A percentile compares a stretch with the other conserved stretches of the same genome.
These are phyloP conservation scores for Pseudeuparius sepicola DNA, from an alignment of 2,888 invertebrate genomes.

Conservation along the genomic window DNA sequence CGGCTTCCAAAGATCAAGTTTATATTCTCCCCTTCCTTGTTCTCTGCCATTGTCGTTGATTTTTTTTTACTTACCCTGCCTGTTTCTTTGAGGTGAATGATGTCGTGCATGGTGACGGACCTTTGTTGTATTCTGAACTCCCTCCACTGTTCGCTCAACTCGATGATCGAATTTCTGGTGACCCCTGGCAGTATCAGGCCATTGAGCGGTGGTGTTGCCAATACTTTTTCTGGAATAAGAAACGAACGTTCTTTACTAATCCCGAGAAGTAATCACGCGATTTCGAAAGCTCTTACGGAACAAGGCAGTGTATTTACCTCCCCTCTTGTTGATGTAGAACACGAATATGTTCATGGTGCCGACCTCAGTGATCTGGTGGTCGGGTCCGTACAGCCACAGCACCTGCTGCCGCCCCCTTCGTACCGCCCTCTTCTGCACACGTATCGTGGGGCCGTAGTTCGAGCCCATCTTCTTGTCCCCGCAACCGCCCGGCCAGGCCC, in stretches of 20 bases:
- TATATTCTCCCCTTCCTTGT: no score
- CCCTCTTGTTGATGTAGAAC: slow-evolving; percentile 75
- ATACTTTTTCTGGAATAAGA: slow-evolving; percentile 63
- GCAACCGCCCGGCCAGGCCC: slow-evolving; percentile 89
- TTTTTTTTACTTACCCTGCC: slow-evolving; percentile 84
- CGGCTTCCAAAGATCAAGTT: no score
- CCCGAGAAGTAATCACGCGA: no score
- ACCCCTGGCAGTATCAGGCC: slow-evolving; percentile 95
- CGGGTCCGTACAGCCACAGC: slow-evolving; percentile 90
- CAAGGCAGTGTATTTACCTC: no score
- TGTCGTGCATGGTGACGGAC: slow-evolving; percentile 72
- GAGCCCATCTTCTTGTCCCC: slow-evolving; percentile 95
- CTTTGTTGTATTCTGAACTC: slow-evolving; percentile 76
- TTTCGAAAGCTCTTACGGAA: no score
- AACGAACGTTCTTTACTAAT: no score
- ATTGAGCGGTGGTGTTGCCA: slow-evolving; percentile 86
- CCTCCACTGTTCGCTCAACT: slow-evolving; percentile 73
- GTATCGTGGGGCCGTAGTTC: slow-evolving; percentile 81
- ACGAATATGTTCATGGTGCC: slow-evolving; percentile 98
- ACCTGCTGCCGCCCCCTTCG: slow-evolving; percentile 84
- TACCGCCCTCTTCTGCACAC: slow-evolving; percentile 67
- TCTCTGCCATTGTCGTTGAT: no score
- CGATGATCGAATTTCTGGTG: slow-evolving; percentile 78
- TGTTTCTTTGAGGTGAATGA: slow-evolving; percentile 62
- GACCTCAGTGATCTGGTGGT: slow-evolving; percentile 91